A percentile compares a stretch with the other conserved stretches of the same genome.
Conservation (phyloP, 1,140 invertebrate genomes). For the Zaprionus vittiger region DNA sequence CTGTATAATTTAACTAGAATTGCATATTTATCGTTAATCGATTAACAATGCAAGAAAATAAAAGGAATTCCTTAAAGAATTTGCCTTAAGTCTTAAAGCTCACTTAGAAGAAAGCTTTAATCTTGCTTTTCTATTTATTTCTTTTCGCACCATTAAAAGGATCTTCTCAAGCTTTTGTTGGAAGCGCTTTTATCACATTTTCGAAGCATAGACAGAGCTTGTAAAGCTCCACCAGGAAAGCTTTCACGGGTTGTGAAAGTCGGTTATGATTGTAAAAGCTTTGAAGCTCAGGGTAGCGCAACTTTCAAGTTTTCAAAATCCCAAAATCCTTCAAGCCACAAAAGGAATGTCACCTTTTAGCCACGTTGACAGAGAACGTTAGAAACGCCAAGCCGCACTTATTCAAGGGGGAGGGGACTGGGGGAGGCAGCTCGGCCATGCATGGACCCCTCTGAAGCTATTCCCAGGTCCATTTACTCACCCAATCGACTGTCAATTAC, state of each 20-base stretch:
- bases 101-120: neutral
- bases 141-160: neutral
- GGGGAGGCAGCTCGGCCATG: neutral
- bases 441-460: neutral
- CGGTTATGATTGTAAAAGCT: neutral
- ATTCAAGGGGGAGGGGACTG: neutral
- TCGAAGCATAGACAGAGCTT: neutral
- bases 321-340: neutral
- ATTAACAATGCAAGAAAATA: too few species aligned
- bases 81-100: neutral
- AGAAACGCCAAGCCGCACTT: neutral
- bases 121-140: neutral
- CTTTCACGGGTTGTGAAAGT: neutral
- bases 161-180: neutral
- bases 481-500: conserved; percentile 42
- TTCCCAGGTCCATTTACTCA: conserved; percentile 16
- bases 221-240: neutral
- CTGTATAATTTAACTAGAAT: too few species aligned
- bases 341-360: neutral
- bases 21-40: too few species aligned
- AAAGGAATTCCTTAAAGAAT: neutral
- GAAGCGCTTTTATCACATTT: neutral
- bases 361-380: neutral
- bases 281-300: neutral
- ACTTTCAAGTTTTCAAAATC: neutral